These are phyloP conservation scores for Tyto alba DNA, from an alignment of 2,113 vertebrate genomes.

Conservation along the genomic window DNA sequence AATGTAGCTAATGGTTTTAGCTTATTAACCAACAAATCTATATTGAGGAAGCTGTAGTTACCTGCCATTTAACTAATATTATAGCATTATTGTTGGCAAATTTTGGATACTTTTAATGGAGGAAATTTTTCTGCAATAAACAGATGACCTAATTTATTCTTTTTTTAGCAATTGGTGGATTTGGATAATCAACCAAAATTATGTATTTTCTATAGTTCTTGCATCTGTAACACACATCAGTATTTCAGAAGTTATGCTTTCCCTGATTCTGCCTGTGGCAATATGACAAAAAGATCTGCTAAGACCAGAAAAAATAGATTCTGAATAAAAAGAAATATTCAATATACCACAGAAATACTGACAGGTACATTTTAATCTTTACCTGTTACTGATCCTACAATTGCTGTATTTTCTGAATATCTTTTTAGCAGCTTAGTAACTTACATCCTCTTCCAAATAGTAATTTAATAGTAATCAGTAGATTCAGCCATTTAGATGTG, in stretches of 20 bases:
- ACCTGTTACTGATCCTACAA: conserved; percentile 1
- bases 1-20: conserved; percentile 28
- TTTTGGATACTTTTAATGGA: not conserved
- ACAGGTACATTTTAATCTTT: conserved; percentile 30
- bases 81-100: not conserved
- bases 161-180: conserved; percentile 20
- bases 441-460: not conserved
- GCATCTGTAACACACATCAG: not conserved
- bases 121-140: not conserved
- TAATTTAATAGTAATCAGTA: not conserved
- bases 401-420: conserved; percentile 40
- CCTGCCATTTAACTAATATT: not conserved
- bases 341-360: not conserved
- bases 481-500: not conserved
- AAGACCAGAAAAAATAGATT: conserved; percentile 22
- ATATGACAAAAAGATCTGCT: conserved; percentile 17
- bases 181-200: conserved; percentile 46
- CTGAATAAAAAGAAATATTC: conserved; percentile 23
- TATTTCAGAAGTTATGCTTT: conserved; percentile 32
- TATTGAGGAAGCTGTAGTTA: conserved; percentile 23
- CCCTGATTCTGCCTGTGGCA: conserved; percentile 14
- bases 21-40: conserved; percentile 24
- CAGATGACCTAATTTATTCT: not conserved
- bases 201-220: conserved; percentile 30
- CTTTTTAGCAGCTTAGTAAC: not conserved